Conservation (phyloP, 2,888 invertebrate species). For the Cephus spinipes region DNA sequence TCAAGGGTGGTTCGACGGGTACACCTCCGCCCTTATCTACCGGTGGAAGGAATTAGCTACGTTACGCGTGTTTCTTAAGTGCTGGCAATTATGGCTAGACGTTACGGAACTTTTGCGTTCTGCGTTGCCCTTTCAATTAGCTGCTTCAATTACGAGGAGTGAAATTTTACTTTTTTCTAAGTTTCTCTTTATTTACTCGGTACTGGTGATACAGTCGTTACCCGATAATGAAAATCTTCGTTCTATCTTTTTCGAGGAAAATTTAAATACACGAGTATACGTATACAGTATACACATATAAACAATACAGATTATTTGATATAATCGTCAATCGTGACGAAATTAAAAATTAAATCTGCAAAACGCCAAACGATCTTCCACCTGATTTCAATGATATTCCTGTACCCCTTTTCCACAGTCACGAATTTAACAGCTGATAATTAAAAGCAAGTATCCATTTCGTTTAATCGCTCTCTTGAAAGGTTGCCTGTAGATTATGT, state of each 20-base stretch:
- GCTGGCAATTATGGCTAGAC: not conserved
- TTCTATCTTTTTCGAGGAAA: not conserved
- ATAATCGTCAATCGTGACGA: not conserved
- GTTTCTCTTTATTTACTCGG: not conserved
- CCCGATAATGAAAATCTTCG: not conserved
- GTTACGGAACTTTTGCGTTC: not conserved
- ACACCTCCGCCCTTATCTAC: not conserved
- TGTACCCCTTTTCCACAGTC: not conserved
- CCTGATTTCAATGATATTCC: too few relatives aligned
- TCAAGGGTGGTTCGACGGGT: not conserved
- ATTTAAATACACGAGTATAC: not conserved
- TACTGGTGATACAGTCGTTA: not conserved
- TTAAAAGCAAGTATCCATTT: slow-evolving; percentile 38
- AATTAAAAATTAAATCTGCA: not conserved
- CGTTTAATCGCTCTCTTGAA: slow-evolving; percentile 40
- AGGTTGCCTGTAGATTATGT: not conserved
- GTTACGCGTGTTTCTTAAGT: not conserved
- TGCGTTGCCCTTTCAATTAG: not conserved
- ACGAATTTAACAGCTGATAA: slow-evolving; percentile 19
- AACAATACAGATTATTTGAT: too few relatives aligned
- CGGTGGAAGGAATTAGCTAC: not conserved
- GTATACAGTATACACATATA: too few relatives aligned
- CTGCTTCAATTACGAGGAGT: not conserved
- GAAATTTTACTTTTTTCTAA: not conserved
- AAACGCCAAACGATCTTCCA: not conserved